A percentile compares a stretch with the other conserved stretches of the same genome.
Evolutionary conservation across 2,797 vertebrate species (phyloP).

Genomic region (Loriculus beryllinus): DNA sequence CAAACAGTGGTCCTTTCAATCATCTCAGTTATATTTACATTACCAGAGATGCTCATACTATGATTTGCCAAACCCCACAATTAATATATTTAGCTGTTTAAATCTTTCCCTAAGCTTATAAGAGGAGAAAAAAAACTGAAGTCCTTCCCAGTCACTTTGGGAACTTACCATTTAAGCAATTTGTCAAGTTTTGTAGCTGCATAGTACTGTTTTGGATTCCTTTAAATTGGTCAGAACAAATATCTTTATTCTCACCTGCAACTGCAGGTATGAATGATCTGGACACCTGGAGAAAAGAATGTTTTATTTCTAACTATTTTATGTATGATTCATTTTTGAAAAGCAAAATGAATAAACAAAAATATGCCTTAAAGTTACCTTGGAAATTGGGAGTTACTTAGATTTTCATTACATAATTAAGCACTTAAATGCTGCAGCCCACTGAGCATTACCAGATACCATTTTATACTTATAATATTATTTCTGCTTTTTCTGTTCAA

Average conservation of each 20-base stretch:
- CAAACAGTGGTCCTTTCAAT: not conserved
- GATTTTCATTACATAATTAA: not conserved
- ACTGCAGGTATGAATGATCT: not conserved
- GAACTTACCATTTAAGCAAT: not conserved
- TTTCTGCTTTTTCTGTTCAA: not conserved
- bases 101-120: not conserved
- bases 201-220: not conserved
- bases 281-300: not conserved
- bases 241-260: not conserved
- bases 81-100: not conserved
- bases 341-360: not conserved
- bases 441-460: not conserved
- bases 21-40: not conserved
- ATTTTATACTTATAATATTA: not conserved
- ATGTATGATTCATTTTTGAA: not conserved
- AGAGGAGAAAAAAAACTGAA: not conserved
- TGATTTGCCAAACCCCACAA: not conserved
- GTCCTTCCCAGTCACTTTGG: not conserved
- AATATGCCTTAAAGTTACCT: not conserved
- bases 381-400: not conserved
- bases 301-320: not conserved
- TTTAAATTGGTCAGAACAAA: constrained; percentile 14
- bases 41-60: not conserved
- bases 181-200: not conserved
- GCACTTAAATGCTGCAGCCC: not conserved